Percentiles rank a stretch among this genome's conserved stretches.
These are phyloP conservation scores for Megaceryle torquata DNA, from an alignment of 2,113 vertebrate species.

Conservation along the genomic window DNA sequence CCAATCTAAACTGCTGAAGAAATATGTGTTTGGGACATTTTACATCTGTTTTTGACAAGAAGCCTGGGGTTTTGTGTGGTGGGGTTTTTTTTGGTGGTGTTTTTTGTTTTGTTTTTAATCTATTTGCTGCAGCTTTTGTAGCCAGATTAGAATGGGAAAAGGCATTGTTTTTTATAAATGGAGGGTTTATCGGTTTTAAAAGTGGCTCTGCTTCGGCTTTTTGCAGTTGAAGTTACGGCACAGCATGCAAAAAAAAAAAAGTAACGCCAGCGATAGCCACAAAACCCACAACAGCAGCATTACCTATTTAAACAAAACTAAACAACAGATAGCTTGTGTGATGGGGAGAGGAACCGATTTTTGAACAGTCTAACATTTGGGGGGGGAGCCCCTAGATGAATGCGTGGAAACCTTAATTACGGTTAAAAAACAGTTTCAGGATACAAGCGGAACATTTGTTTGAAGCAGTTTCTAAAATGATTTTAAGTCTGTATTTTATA, in stretches of 20 bases:
- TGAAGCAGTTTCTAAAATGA: background rate
- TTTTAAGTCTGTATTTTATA: background rate
- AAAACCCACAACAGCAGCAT: accelerated
- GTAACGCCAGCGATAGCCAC: background rate
- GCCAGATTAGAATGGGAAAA: background rate
- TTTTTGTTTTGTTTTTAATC: background rate
- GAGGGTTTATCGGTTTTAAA: background rate
- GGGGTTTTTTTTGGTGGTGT: background rate
- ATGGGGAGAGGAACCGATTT: background rate
- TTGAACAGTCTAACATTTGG: background rate
- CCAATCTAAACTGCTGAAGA: constrained; percentile 65
- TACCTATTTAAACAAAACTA: background rate
- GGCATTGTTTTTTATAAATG: background rate
- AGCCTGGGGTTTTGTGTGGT: constrained; percentile 32
- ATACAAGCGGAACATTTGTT: background rate
- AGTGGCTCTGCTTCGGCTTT: background rate
- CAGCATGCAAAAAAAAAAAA: background rate
- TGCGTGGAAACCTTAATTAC: background rate
- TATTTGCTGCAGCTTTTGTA: background rate
- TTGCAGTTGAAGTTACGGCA: background rate
- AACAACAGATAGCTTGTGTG: background rate
- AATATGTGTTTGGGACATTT: constrained; percentile 70
- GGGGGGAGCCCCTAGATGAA: background rate
- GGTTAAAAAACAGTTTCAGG: background rate
- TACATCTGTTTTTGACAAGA: constrained; percentile 77